Evolutionary conservation across 2,113 vertebrate genomes (phyloP).

Genomic region (Tylochromis polylepis): DNA sequence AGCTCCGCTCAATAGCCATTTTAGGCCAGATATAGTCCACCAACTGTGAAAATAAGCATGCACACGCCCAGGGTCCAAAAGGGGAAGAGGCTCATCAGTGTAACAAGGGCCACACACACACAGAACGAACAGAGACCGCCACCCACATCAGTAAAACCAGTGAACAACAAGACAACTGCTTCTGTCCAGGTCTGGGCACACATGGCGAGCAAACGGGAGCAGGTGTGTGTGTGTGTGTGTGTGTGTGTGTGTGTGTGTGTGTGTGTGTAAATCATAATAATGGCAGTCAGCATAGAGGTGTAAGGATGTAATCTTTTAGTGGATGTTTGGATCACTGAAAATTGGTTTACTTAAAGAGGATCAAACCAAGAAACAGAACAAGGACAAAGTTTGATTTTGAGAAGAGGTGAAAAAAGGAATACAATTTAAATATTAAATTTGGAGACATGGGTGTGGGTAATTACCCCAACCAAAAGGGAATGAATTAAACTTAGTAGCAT

Average conservation of each 20-base stretch:
- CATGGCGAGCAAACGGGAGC: conserved; percentile 11
- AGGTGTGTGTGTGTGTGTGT: not conserved
- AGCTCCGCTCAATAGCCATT: conserved; percentile 24
- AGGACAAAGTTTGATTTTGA: not conserved
- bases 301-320: not conserved
- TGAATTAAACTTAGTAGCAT: not conserved
- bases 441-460: not conserved
- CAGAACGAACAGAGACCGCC: conserved; percentile 7
- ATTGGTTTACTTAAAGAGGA: not conserved
- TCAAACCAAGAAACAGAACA: not conserved
- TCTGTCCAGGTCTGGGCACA: conserved; percentile 19
- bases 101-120: conserved; percentile 37
- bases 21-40: conserved; percentile 19
- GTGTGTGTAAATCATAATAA: not conserved
- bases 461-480: not conserved
- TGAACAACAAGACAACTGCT: conserved; percentile 49
- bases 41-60: conserved; percentile 65
- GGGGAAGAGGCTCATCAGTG: conserved; percentile 24
- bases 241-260: not conserved
- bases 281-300: not conserved
- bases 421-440: not conserved
- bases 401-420: not conserved
- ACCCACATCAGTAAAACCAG: conserved; percentile 40
- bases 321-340: not conserved
- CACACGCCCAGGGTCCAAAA: conserved; percentile 22